Evolutionary conservation across 2,797 vertebrate species (phyloP), one percentile per base, ranked within the genome.

Genomic region (Halcyon chelicuti): DNA sequence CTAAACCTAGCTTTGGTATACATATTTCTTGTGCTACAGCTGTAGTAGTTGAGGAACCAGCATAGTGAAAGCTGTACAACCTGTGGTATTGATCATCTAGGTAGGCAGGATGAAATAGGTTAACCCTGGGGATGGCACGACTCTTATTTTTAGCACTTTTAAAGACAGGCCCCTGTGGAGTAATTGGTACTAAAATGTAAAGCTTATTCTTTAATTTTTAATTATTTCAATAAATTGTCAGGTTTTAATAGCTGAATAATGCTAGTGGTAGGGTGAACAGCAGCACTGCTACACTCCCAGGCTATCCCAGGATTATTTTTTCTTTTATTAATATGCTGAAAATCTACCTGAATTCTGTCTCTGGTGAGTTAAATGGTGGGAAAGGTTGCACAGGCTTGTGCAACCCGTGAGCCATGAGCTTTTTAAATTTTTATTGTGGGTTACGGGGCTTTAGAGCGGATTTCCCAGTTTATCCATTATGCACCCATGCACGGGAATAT

Each of bases 401-500:
- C 23, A 58, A 29, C 26, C 20, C 11, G 33, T 44, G 28, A 52
- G 22, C 14, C 51, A 17, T 18, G 51, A 28, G 12, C 7, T 54
- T 63, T 44, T 21, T 6, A 35, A n/a, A 11, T 35, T 14, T 42
- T 61, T 55, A 8, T 10, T 0, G 1, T 29, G 52, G 67, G 15
- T 74, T 44, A 20, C 12, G 26, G 37, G 39, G 57, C 20, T 88
- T 81, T 40, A 46, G 54, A 61, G 37, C n/a, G 35, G 6, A 40
- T 89, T 84, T 72, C 28, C n/a, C 8, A 14, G 39, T 58, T 76
- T 4, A 3, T 35, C 14, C 14, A 0, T 51, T 55, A 10, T 42
- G 10, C 4, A 16, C 8, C 10, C 8, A 0, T 9, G 25, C 7
- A n/a, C 0, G 0, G 29, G 29, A 51, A 2, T 42, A 7, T 20